Evolutionary conservation across 1,140 invertebrate genomes (phyloP), one percentile per base, ranked within the genome.

Genomic region (Cyphomyrmex costatus): DNA sequence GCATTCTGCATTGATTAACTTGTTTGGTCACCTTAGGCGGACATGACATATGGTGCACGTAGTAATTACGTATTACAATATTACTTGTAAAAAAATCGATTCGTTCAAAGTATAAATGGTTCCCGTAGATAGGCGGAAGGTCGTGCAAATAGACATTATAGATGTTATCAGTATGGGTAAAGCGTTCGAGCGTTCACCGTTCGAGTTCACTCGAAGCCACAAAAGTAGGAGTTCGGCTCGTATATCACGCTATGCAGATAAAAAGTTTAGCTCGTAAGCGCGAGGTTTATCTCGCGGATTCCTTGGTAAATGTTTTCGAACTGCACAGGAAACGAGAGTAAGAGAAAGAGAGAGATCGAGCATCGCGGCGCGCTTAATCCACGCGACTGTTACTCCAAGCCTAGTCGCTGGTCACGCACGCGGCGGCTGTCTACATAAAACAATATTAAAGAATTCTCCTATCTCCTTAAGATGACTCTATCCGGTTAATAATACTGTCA

Each of bases 101-200:
- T n/a, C 24, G 51, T 58, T 16, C 24, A 61, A 65, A 68, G 78
- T 21, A 4, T 87, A 53, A 77, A 88, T 60, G 53, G 63, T 90
- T 88, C 61, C 58, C 80, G 89, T 51, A 56, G 80, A 70, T 46
- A 51, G 21, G 5, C 61, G 70, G 73, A 83, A 70, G 84, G 49
- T 61, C 83, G 60, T 21, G 89, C 87, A 85, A 91, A 88, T 89
- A 85, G 86, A 80, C 84, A 60, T 77, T 42, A 85, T 89, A 90
- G 90, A 91, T 90, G 85, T 66, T 89, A 91, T 90, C 90, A 82
- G 53, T 90, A 77, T 80, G 86, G 84, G 84, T 87, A 88, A 89
- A 71, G 66, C 77, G 86, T 90, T 91, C 63, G 86, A 90, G 84
- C 89, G 87, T 88, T 91, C 89, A 80, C 86, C 84, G 66, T 76